Evolutionary conservation across 2,797 vertebrate genomes (phyloP).

Genomic region (Melanotaenia boesemani): DNA sequence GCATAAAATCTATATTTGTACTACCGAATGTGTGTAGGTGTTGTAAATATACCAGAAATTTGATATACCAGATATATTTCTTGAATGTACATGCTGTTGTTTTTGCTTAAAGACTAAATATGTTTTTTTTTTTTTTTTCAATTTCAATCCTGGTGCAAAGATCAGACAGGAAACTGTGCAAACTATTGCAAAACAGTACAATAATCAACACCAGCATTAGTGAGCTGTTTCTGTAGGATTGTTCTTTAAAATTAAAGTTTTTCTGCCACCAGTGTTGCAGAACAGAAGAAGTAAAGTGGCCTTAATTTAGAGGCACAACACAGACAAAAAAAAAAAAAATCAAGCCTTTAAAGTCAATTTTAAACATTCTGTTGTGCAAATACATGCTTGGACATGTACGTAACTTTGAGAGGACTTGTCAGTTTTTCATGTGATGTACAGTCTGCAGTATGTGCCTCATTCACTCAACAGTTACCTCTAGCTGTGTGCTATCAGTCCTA

Average conservation of each 20-base stretch:
- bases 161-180: slow-evolving; percentile 34
- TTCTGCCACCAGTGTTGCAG: slow-evolving; percentile 20
- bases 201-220: slow-evolving; percentile 66
- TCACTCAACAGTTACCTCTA: slow-evolving; percentile 66
- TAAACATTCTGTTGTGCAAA: slow-evolving; percentile 8
- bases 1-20: slow-evolving; percentile 78
- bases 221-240: slow-evolving; percentile 57
- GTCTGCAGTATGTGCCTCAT: slow-evolving; percentile 60
- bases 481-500: slow-evolving; percentile 23
- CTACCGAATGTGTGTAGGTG: slow-evolving; percentile 62
- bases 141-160: slow-evolving; percentile 31
- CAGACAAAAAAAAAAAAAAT: neutral
- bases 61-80: slow-evolving; percentile 65
- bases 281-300: slow-evolving; percentile 46
- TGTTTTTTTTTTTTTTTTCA: slow-evolving; percentile 16
- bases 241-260: slow-evolving; percentile 18
- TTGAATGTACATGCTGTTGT: slow-evolving; percentile 72
- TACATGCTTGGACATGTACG: slow-evolving; percentile 15
- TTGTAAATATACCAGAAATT: slow-evolving; percentile 67
- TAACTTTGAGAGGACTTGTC: slow-evolving; percentile 15
- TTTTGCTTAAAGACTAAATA: slow-evolving; percentile 13
- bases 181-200: slow-evolving; percentile 22
- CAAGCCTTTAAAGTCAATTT: slow-evolving; percentile 4
- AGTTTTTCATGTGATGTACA: slow-evolving; percentile 29
- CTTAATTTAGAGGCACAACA: slow-evolving; percentile 44